A percentile compares a stretch with the other conserved stretches of the same genome.
Evolutionary conservation across 2,113 vertebrate species (phyloP).

Genomic region (Corythornis vintsioides): DNA sequence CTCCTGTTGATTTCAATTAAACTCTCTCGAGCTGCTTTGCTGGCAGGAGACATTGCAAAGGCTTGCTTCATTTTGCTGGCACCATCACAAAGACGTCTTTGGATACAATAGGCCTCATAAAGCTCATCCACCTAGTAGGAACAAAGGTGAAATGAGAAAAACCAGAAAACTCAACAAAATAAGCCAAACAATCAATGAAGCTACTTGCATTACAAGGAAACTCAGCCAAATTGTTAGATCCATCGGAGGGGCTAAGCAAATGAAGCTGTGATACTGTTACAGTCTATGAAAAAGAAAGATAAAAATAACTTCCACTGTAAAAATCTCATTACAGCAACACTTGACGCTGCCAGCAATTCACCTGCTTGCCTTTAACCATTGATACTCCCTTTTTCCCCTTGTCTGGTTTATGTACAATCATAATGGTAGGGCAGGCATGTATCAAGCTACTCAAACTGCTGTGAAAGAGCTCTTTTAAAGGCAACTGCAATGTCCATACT

Average conservation of each 20-base stretch:
- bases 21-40: conserved; percentile 93
- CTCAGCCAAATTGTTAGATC: neutral
- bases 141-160: neutral
- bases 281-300: neutral
- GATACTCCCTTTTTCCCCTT: neutral
- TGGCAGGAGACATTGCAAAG: conserved; percentile 91
- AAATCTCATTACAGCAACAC: neutral
- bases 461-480: neutral
- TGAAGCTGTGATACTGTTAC: neutral
- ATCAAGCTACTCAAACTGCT: fast-evolving
- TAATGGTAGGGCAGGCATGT: neutral
- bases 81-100: conserved; percentile 92
- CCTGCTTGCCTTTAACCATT: neutral
- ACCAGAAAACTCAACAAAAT: neutral
- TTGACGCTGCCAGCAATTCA: neutral
- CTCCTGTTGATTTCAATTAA: conserved; percentile 90
- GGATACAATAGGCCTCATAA: conserved; percentile 97
- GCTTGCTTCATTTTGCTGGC: conserved; percentile 98
- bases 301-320: neutral
- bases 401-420: fast-evolving
- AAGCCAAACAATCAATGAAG: neutral
- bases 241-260: neutral
- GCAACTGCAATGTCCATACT: neutral
- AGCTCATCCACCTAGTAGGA: conserved; percentile 90
- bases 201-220: neutral